Evolutionary conservation across 1,140 invertebrate genomes (phyloP).

Genomic region (Halyomorpha halys): DNA sequence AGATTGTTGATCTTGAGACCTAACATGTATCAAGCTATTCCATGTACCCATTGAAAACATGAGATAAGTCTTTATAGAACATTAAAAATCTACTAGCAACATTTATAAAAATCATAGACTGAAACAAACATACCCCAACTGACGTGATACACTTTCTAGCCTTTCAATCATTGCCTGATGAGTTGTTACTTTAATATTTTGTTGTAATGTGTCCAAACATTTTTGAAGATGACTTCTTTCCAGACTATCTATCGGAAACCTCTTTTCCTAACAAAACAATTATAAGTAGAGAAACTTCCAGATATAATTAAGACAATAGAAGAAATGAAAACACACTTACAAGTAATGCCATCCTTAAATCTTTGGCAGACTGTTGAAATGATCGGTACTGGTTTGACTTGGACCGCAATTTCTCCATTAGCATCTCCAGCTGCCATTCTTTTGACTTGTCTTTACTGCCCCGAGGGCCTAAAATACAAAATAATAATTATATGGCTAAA

Average conservation of each 20-base stretch:
- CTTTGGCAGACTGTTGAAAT: slow-evolving; percentile 73
- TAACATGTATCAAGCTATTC: too few species aligned
- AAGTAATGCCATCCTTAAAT: slow-evolving; percentile 67
- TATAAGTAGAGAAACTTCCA: too few species aligned
- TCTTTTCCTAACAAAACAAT: slow-evolving; percentile 65
- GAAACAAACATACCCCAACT: slow-evolving; percentile 56
- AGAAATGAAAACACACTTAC: slow-evolving; percentile 42
- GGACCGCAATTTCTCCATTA: slow-evolving; percentile 79
- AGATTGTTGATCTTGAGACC: too few species aligned
- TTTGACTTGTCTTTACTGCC: slow-evolving; percentile 30
- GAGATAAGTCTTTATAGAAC: too few species aligned
- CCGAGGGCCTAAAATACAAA: neutral
- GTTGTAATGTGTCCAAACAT: slow-evolving; percentile 83
- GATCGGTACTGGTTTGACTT: slow-evolving; percentile 64
- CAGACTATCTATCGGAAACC: slow-evolving; percentile 65
- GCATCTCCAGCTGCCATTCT: slow-evolving; percentile 50
- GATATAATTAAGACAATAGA: neutral
- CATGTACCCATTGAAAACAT: too few species aligned
- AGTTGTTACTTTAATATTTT: slow-evolving; percentile 86
- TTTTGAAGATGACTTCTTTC: slow-evolving; percentile 77
- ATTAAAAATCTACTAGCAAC: too few species aligned
- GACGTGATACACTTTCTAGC: slow-evolving; percentile 77
- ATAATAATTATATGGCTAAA: too few species aligned
- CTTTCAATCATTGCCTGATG: slow-evolving; percentile 84
- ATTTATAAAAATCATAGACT: too few species aligned